Evolutionary conservation across 2,113 vertebrate genomes (phyloP).

Genomic region (mouse (Mus musculus)): GRCm39 chr19:29708501-29709000

Average conservation of each 20-base stretch:
- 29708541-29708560: no score
- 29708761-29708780: slow-evolving; percentile 33
- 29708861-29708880: slow-evolving; percentile 42
- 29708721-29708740: neutral
- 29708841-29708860: neutral
- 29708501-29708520: no score
- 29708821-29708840: neutral
- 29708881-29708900: slow-evolving; percentile 51
- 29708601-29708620: slow-evolving; percentile 9
- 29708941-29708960: neutral
- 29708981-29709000: slow-evolving; percentile 27
- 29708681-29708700: slow-evolving; percentile 34
- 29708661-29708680: slow-evolving; percentile 38
- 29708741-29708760: neutral
- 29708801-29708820: neutral
- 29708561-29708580: no score
- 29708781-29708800: neutral
- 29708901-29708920: slow-evolving; percentile 5
- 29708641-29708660: neutral
- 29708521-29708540: no score
- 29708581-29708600: neutral
- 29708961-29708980: slow-evolving; percentile 16
- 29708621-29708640: slow-evolving; percentile 52
- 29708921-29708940: neutral
- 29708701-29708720: neutral